These are phyloP conservation scores for Dermochelys coriacea DNA, from an alignment of 2,797 vertebrate genomes.

Conservation along the genomic window DNA sequence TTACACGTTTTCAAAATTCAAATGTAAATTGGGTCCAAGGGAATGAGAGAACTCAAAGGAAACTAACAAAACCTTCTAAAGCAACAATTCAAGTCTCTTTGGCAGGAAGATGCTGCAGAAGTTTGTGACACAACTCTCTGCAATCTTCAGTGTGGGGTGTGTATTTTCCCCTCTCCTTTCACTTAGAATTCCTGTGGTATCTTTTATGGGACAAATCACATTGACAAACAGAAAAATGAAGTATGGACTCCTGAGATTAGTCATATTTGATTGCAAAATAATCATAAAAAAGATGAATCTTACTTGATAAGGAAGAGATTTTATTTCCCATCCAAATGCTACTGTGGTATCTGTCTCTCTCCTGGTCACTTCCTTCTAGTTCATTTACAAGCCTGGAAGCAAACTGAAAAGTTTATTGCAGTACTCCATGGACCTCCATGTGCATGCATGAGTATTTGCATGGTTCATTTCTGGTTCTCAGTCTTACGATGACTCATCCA, in stretches of 20 bases:
- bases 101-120: background rate
- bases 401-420: background rate
- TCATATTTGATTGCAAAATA: background rate
- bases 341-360: background rate
- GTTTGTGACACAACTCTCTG: background rate
- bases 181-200: background rate
- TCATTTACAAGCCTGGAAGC: background rate
- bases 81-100: background rate
- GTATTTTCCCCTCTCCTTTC: background rate
- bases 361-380: background rate
- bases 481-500: background rate
- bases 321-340: background rate
- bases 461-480: background rate
- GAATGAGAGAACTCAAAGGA: slow-evolving; percentile 33
- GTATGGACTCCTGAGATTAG: background rate
- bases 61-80: slow-evolving; percentile 12
- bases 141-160: background rate
- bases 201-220: slow-evolving; percentile 13
- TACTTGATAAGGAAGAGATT: background rate
- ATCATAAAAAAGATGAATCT: background rate
- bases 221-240: background rate
- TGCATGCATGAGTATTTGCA: background rate
- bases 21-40: slow-evolving; percentile 13
- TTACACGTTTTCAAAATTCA: slow-evolving; percentile 33
- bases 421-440: background rate